These are phyloP conservation scores for Apocheima hispidaria DNA, from an alignment of 2,888 invertebrate species.

Conservation along the genomic window DNA sequence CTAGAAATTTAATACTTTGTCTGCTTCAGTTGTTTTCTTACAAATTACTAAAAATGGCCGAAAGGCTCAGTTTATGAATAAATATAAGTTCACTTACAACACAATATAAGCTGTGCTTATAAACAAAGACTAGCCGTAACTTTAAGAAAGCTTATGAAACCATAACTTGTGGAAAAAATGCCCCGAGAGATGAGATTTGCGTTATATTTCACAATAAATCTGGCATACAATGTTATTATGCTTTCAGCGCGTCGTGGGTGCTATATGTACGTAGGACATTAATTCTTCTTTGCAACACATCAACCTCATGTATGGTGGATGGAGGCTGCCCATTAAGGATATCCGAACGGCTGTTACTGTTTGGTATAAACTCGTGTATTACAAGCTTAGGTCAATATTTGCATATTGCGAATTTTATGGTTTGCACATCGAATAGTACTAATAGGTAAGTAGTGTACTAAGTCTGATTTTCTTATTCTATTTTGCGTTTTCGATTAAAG, in stretches of 20 bases:
- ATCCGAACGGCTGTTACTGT: slow-evolving; percentile 34
- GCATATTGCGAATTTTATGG: slow-evolving; percentile 9
- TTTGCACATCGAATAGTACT: background rate
- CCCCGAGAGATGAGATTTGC: slow-evolving; percentile 32
- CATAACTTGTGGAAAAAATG: slow-evolving; percentile 30
- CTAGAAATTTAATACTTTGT: too few species aligned
- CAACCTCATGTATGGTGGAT: slow-evolving; percentile 52
- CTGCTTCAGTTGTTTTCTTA: too few species aligned
- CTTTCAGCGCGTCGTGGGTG: slow-evolving; percentile 30
- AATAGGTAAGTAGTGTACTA: too few species aligned
- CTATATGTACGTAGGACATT: slow-evolving; percentile 61
- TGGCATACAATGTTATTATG: slow-evolving; percentile 53
- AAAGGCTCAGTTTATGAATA: too few species aligned
- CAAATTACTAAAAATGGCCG: too few species aligned
- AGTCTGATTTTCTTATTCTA: too few species aligned
- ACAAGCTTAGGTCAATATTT: background rate
- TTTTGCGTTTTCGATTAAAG: too few species aligned
- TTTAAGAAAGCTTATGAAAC: slow-evolving; percentile 17
- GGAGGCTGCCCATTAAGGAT: slow-evolving; percentile 54
- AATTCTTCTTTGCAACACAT: slow-evolving; percentile 69
- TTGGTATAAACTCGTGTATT: slow-evolving; percentile 9
- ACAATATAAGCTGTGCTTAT: background rate
- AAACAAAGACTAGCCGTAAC: slow-evolving; percentile 4
- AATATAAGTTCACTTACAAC: too few species aligned
- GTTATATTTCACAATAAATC: slow-evolving; percentile 61